Percentiles rank a stretch among this genome's conserved stretches.
phyloP scores from a whole-genome alignment of 2,888 invertebrate species.

The Drosophila birchii region DNA sequence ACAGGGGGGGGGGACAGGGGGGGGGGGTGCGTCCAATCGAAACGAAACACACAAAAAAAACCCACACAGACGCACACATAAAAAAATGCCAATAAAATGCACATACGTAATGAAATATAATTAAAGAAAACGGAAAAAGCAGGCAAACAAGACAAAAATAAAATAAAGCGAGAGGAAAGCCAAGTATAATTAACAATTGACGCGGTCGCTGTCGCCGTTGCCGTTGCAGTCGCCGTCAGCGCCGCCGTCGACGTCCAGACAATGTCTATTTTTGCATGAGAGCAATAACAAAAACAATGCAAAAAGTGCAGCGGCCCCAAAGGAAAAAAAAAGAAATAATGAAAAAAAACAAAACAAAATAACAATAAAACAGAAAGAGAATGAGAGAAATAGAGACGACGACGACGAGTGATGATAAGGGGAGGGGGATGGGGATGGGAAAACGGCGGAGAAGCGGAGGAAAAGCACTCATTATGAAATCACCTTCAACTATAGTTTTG shows the following conservation, averaged over 20 bases:
- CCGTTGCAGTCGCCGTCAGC: constrained; percentile 2
- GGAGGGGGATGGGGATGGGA: neutral
- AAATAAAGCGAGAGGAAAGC: constrained; percentile 32
- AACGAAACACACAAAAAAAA: neutral
- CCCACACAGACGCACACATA: neutral
- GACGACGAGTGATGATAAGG: neutral
- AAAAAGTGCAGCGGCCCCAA: constrained; percentile 53
- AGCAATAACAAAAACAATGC: constrained; percentile 32
- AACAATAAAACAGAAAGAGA: constrained; percentile 13
- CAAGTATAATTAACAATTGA: constrained; percentile 62
- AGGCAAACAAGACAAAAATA: constrained; percentile 17
- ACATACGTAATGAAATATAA: constrained; percentile 73
- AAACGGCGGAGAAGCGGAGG: constrained; percentile 3
- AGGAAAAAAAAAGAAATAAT: constrained; percentile 21
- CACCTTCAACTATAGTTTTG: constrained; percentile 80
- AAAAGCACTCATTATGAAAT: constrained; percentile 70
- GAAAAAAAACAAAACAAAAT: constrained; percentile 2
- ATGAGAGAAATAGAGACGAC: neutral
- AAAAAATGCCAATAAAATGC: constrained; percentile 56
- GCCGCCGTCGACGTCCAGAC: constrained; percentile 29
- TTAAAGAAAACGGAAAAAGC: constrained; percentile 63
- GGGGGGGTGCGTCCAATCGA: neutral
- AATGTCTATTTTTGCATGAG: constrained; percentile 64
- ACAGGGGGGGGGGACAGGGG: constrained; percentile 34
- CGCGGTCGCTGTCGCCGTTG: constrained; percentile 30